A percentile compares a stretch with the other conserved stretches of the same genome.
Evolutionary conservation across 2,888 invertebrate species (phyloP).

Genomic region (Dolomedes plantarius): DNA sequence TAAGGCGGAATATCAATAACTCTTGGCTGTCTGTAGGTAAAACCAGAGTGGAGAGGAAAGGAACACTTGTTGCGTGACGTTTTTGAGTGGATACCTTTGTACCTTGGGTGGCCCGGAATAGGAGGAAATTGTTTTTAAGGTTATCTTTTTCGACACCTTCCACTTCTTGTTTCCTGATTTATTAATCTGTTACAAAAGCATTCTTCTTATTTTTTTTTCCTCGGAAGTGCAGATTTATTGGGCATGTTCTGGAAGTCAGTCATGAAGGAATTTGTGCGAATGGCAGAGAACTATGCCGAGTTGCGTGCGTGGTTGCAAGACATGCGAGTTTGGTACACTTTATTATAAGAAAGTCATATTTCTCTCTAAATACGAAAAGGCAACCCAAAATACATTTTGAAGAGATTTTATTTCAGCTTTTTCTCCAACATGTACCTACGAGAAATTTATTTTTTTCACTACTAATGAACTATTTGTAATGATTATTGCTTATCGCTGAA

Average conservation of each 20-base stretch:
- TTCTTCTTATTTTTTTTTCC: background rate
- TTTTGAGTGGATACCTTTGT: background rate
- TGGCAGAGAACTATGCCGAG: too few relatives aligned
- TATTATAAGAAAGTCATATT: too few relatives aligned
- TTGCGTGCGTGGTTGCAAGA: too few relatives aligned
- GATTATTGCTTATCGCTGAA: too few relatives aligned
- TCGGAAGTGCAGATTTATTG: background rate
- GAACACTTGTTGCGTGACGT: background rate
- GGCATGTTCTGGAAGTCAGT: background rate
- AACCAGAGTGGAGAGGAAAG: background rate
- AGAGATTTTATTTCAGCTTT: too few relatives aligned
- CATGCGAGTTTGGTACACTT: too few relatives aligned
- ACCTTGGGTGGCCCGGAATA: background rate
- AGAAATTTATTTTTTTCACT: too few relatives aligned
- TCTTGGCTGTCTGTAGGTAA: background rate
- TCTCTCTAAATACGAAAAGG: too few relatives aligned
- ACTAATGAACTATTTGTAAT: too few relatives aligned
- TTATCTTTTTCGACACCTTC: background rate
- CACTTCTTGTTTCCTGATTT: background rate
- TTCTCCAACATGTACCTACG: too few relatives aligned
- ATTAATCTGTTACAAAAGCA: background rate
- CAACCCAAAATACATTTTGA: too few relatives aligned
- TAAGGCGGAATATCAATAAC: background rate
- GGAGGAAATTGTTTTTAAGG: background rate
- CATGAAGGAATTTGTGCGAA: background rate